phyloP scores from a whole-genome alignment of 2,113 vertebrate genomes.

The Forbesichthys agassizii region DNA sequence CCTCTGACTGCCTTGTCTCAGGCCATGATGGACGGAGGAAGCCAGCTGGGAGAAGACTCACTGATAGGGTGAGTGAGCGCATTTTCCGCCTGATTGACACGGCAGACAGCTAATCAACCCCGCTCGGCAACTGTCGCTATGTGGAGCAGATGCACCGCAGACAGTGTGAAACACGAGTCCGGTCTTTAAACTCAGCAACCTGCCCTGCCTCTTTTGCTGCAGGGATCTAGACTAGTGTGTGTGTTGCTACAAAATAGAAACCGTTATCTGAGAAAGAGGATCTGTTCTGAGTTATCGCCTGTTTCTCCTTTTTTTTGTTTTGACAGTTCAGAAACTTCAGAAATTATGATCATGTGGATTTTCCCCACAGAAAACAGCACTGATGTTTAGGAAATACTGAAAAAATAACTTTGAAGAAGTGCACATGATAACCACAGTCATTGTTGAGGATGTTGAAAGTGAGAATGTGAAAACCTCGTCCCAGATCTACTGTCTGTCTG shows the following conservation, averaged over 20 bases:
- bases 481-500: constrained; percentile 20
- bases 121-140: constrained; percentile 24
- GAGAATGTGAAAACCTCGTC: not conserved
- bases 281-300: not conserved
- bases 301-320: not conserved
- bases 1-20: constrained; percentile 91
- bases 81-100: constrained; percentile 27
- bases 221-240: constrained; percentile 35
- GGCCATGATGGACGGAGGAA: constrained; percentile 89
- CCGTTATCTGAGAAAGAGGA: not conserved
- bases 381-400: not conserved
- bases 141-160: constrained; percentile 34
- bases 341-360: not conserved
- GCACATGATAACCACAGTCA: not conserved
- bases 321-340: no score
- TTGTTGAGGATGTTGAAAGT: constrained; percentile 56
- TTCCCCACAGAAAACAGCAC: not conserved
- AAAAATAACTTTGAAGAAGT: not conserved
- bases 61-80: constrained; percentile 86
- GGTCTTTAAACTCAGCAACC: constrained; percentile 19
- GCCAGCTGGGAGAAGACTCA: constrained; percentile 90
- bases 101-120: constrained; percentile 7
- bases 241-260: not conserved
- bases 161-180: constrained; percentile 46
- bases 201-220: constrained; percentile 16